Evolutionary conservation across 2,113 vertebrate genomes (phyloP), one percentile per base, ranked within the genome.

Genomic region (Toxotes jaculatrix): DNA sequence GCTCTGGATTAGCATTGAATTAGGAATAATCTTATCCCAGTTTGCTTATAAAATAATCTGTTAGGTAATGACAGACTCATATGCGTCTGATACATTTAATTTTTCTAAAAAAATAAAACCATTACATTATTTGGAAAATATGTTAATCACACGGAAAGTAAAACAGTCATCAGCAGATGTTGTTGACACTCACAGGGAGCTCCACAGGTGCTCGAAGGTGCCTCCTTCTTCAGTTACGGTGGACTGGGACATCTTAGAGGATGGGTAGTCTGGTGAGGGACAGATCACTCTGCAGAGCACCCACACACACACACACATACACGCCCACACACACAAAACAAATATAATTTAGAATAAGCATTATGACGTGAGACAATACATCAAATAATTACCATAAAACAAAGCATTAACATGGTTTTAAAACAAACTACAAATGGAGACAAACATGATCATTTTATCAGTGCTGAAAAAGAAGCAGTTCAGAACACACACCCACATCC

Each of bases 141-240:
- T 43, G 21, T 60, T 45, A 0, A 42, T 16, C n/a, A 21, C 6
- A 56, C 5, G 23, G 47, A 51, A 77, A 79, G 6, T 72, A 67
- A 70, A 83, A 47, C 12, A 65, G 7, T 51, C n/a, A 13, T 81
- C 43, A 56, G n/a, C 47, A 64, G 69, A 61, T 79, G 75, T 56
- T 80, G 55, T 36, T 70, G 55, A 69, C 60, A 97, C 98, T 98
- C 89, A 99, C 98, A 99, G 92, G 0, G 96, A 97, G 87, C 95
- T 97, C 98, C 98, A 99, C 77, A 99, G 97, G 85, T 99, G 96
- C 87, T 98, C 97, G 0, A 99, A 99, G 1, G 96, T 97, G 27
- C 96, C 93, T 68, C 97, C 97, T 91, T 98, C 97, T 2, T 98
- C 96, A 60, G 94, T 93, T 3, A 96, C 82, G 2, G 96, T 82